Evolutionary conservation across 2,888 invertebrate species (phyloP).

Genomic region (Drosophila ezoana): DNA sequence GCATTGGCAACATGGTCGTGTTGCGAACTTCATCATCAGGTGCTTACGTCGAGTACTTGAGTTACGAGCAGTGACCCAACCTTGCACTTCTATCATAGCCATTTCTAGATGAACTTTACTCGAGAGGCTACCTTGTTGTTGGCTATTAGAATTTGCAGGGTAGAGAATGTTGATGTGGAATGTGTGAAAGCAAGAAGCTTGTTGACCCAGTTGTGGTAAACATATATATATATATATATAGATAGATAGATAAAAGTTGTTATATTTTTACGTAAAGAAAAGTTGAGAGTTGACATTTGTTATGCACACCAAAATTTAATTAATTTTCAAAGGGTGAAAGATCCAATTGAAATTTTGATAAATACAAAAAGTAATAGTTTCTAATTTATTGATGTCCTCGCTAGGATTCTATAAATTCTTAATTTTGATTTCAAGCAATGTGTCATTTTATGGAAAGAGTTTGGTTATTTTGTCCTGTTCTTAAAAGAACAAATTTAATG

Average conservation of each 20-base stretch:
- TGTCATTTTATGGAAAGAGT: no score
- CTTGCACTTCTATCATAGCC: slow-evolving; percentile 10
- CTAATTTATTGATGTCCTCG: no score
- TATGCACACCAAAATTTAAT: no score
- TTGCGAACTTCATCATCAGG: slow-evolving; percentile 38
- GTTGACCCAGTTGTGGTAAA: not conserved
- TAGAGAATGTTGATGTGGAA: not conserved
- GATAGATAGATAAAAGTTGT: not conserved
- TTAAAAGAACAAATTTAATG: no score
- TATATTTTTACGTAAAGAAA: not conserved
- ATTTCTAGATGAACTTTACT: slow-evolving; percentile 4
- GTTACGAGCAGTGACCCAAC: slow-evolving; percentile 5
- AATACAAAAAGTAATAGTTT: no score
- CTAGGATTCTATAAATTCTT: no score
- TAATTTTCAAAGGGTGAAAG: no score
- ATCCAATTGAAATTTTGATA: no score
- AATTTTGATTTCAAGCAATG: no score
- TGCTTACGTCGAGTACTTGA: slow-evolving; percentile 20
- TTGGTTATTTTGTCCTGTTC: no score
- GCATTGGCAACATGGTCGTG: slow-evolving; percentile 54
- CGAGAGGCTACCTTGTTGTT: not conserved
- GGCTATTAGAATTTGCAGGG: not conserved
- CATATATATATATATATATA: no score
- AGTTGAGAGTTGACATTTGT: not conserved
- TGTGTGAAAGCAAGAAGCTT: not conserved